Percentiles rank a stretch among this genome's conserved stretches.
These are phyloP conservation scores for Margaritifera margaritifera DNA, from an alignment of 2,888 invertebrate genomes.

Conservation along the genomic window DNA sequence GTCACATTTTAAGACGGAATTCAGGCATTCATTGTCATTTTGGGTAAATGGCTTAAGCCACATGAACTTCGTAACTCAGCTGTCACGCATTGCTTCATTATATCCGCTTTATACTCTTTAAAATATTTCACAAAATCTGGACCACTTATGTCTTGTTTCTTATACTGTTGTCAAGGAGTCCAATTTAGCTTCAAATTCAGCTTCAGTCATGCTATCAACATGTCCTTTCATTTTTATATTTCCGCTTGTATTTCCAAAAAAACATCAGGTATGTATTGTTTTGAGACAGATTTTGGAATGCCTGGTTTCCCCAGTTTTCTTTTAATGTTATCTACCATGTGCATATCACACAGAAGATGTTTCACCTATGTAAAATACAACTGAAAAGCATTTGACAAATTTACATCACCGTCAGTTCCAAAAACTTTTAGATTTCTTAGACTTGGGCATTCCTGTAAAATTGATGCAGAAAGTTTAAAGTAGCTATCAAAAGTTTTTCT, in stretches of 20 bases:
- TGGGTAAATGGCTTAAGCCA: slow-evolving; percentile 12
- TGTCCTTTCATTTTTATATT: slow-evolving; percentile 4
- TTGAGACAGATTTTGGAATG: too few relatives aligned
- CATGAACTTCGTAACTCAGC: slow-evolving; percentile 6
- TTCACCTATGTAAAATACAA: background rate
- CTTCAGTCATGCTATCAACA: slow-evolving; percentile 5
- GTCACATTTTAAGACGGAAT: slow-evolving; percentile 8
- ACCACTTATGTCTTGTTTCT: slow-evolving; percentile 6
- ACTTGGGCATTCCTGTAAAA: background rate
- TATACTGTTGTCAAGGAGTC: background rate
- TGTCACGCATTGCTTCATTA: slow-evolving; percentile 8
- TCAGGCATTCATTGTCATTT: slow-evolving; percentile 17
- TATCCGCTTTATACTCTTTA: slow-evolving; percentile 6
- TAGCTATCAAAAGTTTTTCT: background rate
- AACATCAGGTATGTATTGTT: slow-evolving; percentile 6
- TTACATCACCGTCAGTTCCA: slow-evolving; percentile 11
- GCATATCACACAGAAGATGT: slow-evolving; percentile 14
- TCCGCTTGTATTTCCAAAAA: slow-evolving; percentile 7
- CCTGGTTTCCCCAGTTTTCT: background rate
- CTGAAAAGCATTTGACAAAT: slow-evolving; percentile 4
- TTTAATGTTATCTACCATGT: slow-evolving; percentile 16
- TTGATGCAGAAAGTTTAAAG: background rate
- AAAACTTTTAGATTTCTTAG: background rate
- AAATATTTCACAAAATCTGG: slow-evolving; percentile 14
- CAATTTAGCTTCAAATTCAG: slow-evolving; percentile 6